Percentiles rank a stretch among this genome's conserved stretches.
Evolutionary conservation across 2,113 vertebrate genomes (phyloP).

Genomic region (Manacus vitellinus): DNA sequence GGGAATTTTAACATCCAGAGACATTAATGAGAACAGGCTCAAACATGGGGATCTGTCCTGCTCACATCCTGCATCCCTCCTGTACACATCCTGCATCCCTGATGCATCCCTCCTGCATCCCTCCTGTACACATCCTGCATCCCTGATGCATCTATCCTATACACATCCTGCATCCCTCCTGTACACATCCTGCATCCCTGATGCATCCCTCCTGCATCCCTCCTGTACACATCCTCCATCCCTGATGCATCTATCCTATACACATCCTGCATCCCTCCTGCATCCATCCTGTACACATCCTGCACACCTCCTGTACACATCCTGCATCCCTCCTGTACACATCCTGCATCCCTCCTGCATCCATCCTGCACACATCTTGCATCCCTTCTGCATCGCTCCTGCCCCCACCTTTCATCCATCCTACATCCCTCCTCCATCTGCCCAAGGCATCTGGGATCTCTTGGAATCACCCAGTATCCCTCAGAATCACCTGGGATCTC

Average conservation of each 20-base stretch:
- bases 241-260: too few relatives aligned
- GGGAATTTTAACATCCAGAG: background rate
- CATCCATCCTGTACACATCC: background rate
- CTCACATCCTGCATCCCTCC: background rate
- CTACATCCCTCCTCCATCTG: background rate
- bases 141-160: accelerated
- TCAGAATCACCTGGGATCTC: background rate
- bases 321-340: too few relatives aligned
- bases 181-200: background rate
- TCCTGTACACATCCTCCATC: background rate
- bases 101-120: too few relatives aligned
- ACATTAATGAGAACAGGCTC: accelerated
- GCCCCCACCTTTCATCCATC: background rate
- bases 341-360: background rate
- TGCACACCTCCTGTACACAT: too few relatives aligned
- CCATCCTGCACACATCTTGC: too few relatives aligned
- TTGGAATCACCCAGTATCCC: background rate
- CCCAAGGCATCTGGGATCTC: background rate
- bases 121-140: too few relatives aligned
- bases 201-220: accelerated
- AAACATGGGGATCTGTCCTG: background rate
- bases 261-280: background rate
- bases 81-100: too few relatives aligned
- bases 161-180: accelerated
- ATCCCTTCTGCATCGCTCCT: background rate